Conservation (phyloP, 2,113 vertebrate species). For the Podarcis raffonei region DNA sequence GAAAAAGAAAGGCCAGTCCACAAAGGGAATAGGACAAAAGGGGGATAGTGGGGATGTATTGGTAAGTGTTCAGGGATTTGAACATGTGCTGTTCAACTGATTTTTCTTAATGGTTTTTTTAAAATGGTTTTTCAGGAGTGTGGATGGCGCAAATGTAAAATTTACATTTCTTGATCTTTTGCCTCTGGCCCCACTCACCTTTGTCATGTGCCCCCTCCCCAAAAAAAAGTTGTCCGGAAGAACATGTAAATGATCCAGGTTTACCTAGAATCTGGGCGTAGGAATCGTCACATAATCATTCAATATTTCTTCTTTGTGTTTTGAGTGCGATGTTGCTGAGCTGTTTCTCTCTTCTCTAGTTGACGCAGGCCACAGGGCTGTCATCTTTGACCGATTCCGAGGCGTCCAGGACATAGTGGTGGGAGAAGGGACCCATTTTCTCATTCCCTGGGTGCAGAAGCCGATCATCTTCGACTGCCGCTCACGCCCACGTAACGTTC, state of each 20-base stretch:
- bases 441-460: constrained; percentile 98
- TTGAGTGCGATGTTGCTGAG: not conserved
- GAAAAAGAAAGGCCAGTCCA: not conserved
- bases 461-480: constrained; percentile 96
- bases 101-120: not conserved
- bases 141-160: not conserved
- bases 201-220: too few species aligned
- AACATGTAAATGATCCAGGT: not conserved
- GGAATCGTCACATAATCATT: not conserved
- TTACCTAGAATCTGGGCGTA: not conserved
- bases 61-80: not conserved
- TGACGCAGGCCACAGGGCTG: constrained; percentile 93
- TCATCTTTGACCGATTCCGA: constrained; percentile 94
- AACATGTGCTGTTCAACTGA: not conserved
- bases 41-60: not conserved
- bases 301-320: not conserved
- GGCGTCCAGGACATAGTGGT: constrained; percentile 89
- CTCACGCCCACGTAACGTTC: constrained; percentile 93
- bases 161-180: too few species aligned
- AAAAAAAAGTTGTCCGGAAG: too few species aligned
- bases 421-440: constrained; percentile 94
- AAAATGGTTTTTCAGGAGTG: not conserved
- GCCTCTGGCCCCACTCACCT: too few species aligned
- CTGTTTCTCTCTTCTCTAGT: constrained; percentile 72
- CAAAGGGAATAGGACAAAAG: not conserved